phyloP scores from a whole-genome alignment of 2,888 invertebrate species.

The Tridacna gigas region DNA sequence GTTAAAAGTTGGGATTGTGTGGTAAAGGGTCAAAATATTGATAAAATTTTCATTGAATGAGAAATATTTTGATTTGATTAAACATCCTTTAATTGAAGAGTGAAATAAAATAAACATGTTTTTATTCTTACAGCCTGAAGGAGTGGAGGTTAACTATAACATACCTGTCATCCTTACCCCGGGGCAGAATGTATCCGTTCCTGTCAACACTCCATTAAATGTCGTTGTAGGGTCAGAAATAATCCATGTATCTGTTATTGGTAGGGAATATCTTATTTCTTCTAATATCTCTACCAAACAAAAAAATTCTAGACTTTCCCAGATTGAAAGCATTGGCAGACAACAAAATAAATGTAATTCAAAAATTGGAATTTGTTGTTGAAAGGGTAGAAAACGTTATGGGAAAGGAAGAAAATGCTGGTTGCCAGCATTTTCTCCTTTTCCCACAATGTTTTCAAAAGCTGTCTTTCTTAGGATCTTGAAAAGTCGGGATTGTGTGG shows the following conservation, averaged over 20 bases:
- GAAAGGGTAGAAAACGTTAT: neutral
- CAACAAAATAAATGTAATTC: no score
- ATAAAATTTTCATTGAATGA: neutral
- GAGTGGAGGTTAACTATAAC: slow-evolving; percentile 72
- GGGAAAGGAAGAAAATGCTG: neutral
- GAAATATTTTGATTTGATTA: slow-evolving; percentile 24
- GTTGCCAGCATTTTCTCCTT: neutral
- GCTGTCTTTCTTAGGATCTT: neutral
- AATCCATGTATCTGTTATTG: slow-evolving; percentile 20
- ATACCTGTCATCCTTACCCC: slow-evolving; percentile 65
- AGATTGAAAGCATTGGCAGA: no score
- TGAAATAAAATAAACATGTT: neutral
- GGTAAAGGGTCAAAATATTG: neutral
- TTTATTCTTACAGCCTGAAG: slow-evolving; percentile 66
- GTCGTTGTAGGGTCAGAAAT: slow-evolving; percentile 85
- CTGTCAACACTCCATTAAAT: slow-evolving; percentile 89
- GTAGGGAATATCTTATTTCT: neutral
- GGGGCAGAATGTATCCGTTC: slow-evolving; percentile 86
- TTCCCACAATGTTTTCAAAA: neutral
- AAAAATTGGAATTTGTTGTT: no score
- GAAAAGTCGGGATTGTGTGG: neutral
- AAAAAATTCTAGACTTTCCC: no score
- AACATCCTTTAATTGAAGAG: neutral
- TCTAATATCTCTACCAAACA: no score
- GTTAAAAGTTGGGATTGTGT: neutral